Evolutionary conservation across 2,797 vertebrate genomes (phyloP).

Genomic region (Euphonia xanthogaster): DNA sequence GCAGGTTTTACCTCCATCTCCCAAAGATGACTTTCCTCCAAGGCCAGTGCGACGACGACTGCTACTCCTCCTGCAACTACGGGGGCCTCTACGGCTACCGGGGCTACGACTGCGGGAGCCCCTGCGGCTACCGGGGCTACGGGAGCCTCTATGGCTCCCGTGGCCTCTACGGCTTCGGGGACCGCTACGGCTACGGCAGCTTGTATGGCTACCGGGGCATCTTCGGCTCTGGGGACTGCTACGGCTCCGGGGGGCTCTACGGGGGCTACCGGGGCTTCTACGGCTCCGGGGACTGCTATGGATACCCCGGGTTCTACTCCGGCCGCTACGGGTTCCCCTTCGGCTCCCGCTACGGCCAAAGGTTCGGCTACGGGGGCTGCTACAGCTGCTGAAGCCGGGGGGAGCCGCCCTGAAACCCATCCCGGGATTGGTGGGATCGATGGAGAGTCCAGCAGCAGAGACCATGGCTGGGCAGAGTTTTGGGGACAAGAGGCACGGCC

Average conservation of each 20-base stretch:
- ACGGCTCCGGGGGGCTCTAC: neutral
- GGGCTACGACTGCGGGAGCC: neutral
- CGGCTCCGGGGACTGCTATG: neutral
- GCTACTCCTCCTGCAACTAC: neutral
- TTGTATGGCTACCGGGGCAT: neutral
- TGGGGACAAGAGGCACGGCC: accelerated
- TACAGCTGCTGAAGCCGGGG: neutral
- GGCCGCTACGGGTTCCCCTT: neutral
- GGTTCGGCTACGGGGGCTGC: neutral
- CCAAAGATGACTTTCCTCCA: constrained; percentile 36
- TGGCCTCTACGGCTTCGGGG: neutral
- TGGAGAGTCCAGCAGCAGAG: accelerated
- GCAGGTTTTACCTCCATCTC: neutral
- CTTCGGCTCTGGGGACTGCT: neutral
- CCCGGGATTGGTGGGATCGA: neutral
- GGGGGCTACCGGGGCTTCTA: neutral
- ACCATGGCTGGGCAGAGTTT: neutral
- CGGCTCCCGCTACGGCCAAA: neutral
- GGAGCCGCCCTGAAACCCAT: accelerated
- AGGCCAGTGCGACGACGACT: neutral
- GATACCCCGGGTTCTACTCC: neutral
- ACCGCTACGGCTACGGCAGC: neutral
- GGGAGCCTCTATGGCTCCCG: neutral
- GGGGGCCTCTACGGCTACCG: neutral
- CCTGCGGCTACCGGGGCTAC: neutral